These are phyloP conservation scores for Onthophagus sagittarius DNA, from an alignment of 2,888 invertebrate genomes.

Conservation along the genomic window DNA sequence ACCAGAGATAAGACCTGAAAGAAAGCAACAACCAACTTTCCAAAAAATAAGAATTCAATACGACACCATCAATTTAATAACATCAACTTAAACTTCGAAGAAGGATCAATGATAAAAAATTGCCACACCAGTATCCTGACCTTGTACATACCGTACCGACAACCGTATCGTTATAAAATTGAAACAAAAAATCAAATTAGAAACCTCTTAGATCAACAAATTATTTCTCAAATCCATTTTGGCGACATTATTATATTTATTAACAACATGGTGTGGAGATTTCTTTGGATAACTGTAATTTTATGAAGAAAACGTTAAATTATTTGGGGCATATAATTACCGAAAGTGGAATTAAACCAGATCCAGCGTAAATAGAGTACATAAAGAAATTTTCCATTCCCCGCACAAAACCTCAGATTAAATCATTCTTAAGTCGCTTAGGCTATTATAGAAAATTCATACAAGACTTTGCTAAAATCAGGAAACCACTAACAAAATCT, in stretches of 20 bases:
- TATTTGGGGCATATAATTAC: conserved; percentile 27
- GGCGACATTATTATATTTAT: neutral
- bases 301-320: conserved; percentile 20
- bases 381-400: neutral
- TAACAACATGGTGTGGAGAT: neutral
- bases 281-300: conserved; percentile 17
- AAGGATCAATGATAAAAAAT: neutral
- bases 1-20: neutral
- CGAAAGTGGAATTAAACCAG: conserved; percentile 18
- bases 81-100: neutral
- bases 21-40: neutral
- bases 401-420: neutral
- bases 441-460: no score
- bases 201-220: neutral
- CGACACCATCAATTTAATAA: neutral
- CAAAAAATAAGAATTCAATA: neutral
- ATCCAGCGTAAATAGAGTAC: conserved; percentile 1
- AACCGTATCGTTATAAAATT: neutral
- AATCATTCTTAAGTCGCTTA: no score
- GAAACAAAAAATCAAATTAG: neutral
- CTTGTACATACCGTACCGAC: neutral
- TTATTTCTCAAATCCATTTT: neutral
- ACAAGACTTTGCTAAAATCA: no score
- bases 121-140: neutral
- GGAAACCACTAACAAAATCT: no score